Evolutionary conservation across 1,140 invertebrate genomes (phyloP).

Genomic region (Camponotus pennsylvanicus): DNA sequence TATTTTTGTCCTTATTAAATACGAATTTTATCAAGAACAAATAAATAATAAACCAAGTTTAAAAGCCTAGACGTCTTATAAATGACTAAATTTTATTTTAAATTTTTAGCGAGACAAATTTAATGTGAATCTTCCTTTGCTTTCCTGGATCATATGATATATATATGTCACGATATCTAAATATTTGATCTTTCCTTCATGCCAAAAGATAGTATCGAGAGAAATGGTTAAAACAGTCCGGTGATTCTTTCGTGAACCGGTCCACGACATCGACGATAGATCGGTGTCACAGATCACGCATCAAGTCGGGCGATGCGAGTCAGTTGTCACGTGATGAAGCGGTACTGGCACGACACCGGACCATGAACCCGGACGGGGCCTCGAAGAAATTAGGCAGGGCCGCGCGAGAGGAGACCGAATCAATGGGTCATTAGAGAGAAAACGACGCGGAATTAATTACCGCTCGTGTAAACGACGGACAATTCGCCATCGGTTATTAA

Average conservation of each 20-base stretch:
- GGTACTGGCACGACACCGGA: conserved; percentile 25
- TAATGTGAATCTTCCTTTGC: no score
- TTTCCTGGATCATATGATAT: no score
- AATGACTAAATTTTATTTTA: no score
- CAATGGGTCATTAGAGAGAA: conserved; percentile 63
- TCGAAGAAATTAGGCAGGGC: conserved; percentile 55
- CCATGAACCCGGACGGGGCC: conserved; percentile 37
- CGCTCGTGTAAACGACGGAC: conserved; percentile 53
- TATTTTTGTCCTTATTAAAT: not conserved
- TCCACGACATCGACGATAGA: conserved; percentile 28
- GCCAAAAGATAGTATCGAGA: not conserved
- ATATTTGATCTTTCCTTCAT: not conserved
- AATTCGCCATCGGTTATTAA: conserved; percentile 69
- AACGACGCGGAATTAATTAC: conserved; percentile 70
- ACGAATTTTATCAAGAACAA: not conserved
- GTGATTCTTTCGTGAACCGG: not conserved
- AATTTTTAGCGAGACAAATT: no score
- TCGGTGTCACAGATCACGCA: conserved; percentile 53
- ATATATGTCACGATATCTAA: no score
- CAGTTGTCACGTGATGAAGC: conserved; percentile 51
- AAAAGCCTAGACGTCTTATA: no score
- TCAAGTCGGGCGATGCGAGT: conserved; percentile 8
- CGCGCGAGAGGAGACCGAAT: conserved; percentile 35
- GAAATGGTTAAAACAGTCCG: not conserved
- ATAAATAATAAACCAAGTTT: no score